These are phyloP conservation scores for Melitaea athalia DNA, from an alignment of 2,888 invertebrate species.

Conservation along the genomic window DNA sequence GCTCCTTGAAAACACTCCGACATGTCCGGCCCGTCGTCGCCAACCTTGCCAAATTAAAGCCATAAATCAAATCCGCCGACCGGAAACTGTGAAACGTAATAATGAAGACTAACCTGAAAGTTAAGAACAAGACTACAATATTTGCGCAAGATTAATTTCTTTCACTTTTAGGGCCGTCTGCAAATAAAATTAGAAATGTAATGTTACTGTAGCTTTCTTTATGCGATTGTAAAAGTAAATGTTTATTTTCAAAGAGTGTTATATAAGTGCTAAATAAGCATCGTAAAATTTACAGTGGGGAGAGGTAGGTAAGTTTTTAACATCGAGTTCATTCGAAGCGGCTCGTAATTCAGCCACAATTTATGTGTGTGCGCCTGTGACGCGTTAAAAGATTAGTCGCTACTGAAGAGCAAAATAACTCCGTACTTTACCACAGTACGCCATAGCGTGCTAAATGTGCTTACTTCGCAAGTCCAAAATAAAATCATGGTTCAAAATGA, in stretches of 20 bases:
- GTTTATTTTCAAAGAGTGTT: conserved; percentile 3
- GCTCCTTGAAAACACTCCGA: conserved; percentile 81
- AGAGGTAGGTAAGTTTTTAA: conserved; percentile 57
- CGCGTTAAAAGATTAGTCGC: conserved; percentile 77
- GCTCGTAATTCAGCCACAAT: conserved; percentile 70
- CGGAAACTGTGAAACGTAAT: conserved; percentile 76
- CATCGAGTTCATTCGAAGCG: conserved; percentile 59
- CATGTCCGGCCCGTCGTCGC: conserved; percentile 81
- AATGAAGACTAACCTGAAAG: conserved; percentile 68
- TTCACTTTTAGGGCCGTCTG: conserved; percentile 46
- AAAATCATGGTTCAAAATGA: conserved; percentile 26
- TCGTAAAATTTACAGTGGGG: conserved; percentile 63
- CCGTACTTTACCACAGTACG: conserved; percentile 21
- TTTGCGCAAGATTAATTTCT: conserved; percentile 58
- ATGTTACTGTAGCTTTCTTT: conserved; percentile 2
- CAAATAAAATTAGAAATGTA: neutral
- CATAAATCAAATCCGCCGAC: conserved; percentile 79
- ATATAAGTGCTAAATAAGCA: conserved; percentile 39
- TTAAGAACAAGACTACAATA: conserved; percentile 54
- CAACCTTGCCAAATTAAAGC: conserved; percentile 81
- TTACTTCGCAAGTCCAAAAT: conserved; percentile 34
- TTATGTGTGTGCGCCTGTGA: conserved; percentile 79
- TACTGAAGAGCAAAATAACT: conserved; percentile 44
- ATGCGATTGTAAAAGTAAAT: neutral
- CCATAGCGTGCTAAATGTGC: conserved; percentile 23